Conservation (phyloP, 2,888 invertebrate genomes). For the Morinoia aosen region DNA sequence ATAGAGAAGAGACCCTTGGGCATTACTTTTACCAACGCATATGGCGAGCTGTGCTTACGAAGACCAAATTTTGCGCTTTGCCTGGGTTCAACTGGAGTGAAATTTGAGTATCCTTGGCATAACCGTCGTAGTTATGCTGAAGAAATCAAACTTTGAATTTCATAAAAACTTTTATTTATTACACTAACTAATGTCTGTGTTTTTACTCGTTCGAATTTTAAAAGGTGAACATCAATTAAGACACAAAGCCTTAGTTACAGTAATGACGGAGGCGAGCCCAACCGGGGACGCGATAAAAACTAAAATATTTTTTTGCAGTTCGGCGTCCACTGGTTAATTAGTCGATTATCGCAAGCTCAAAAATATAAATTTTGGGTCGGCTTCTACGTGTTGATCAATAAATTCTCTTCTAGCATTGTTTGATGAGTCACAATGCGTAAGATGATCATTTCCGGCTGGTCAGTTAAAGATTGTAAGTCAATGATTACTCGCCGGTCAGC, state of each 20-base stretch:
- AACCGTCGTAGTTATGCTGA: no score
- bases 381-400: background rate
- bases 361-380: background rate
- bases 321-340: background rate
- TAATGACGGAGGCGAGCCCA: background rate
- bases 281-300: background rate
- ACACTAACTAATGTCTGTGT: no score
- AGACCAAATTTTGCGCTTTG: no score
- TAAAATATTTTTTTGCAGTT: background rate
- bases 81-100: no score
- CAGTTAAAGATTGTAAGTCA: background rate
- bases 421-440: background rate
- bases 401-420: background rate
- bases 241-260: background rate
- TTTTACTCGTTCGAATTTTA: background rate
- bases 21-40: no score
- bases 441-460: background rate
- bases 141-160: no score
- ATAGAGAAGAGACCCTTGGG: no score
- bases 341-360: background rate
- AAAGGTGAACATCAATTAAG: background rate
- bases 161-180: no score
- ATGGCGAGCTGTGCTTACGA: no score
- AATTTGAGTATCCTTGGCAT: no score
- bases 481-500: background rate